Conservation (phyloP, 2,797 vertebrate species). For the Pangasius macronema region DNA sequence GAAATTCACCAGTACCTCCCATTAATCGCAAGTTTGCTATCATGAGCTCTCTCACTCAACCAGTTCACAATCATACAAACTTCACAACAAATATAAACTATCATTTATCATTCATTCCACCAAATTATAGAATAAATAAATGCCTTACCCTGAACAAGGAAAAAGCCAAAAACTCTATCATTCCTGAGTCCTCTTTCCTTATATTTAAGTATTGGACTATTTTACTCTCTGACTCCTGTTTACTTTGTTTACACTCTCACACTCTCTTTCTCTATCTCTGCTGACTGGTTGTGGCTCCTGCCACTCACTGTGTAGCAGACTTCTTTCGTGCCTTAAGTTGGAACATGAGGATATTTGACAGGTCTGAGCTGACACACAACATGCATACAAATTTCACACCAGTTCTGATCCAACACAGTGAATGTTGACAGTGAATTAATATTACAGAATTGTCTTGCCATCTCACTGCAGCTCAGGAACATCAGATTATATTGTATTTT, state of each 20-base stretch:
- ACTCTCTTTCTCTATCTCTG: not conserved
- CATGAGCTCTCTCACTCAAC: not conserved
- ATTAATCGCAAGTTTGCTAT: not conserved
- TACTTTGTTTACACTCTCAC: not conserved
- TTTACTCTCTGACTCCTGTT: not conserved
- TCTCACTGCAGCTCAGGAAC: not conserved
- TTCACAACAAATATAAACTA: not conserved
- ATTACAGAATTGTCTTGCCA: not conserved
- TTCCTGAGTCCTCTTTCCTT: not conserved
- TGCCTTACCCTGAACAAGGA: not conserved
- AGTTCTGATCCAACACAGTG: not conserved
- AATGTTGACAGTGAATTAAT: not conserved
- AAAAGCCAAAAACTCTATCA: not conserved
- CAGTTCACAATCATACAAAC: not conserved
- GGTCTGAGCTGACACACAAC: not conserved
- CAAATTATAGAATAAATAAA: not conserved
- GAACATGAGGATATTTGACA: not conserved
- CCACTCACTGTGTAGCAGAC: not conserved
- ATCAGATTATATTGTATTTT: not conserved
- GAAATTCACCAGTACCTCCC: not conserved
- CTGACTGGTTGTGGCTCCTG: not conserved
- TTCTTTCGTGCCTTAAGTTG: not conserved
- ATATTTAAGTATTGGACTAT: not conserved
- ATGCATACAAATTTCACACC: slow-evolving; percentile 2
- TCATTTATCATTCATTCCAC: not conserved